Evolutionary conservation across 2,797 vertebrate species (phyloP), one percentile per base, ranked within the genome.

Genomic region (Alauda arvensis): DNA sequence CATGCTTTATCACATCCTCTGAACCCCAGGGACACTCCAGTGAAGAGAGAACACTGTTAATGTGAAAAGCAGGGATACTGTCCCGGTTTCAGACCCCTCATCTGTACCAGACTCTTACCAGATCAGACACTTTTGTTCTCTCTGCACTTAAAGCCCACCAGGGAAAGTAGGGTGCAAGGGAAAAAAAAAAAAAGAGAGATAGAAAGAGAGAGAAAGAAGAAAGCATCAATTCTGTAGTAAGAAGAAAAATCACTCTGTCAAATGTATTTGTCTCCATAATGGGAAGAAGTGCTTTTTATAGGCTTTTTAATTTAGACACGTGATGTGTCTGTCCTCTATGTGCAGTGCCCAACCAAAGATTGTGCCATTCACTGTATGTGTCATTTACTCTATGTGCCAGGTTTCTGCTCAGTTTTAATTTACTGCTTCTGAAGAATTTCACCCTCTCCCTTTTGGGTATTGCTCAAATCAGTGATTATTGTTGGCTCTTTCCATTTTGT

Each of bases 251-350:
- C 26, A 39, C 33, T 83, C 77, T 71, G 87, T 85, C 67, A 70
- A 86, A 84, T 82, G 51, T 83, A 81, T 92, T 93, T 85, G 62
- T 86, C 59, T 94, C 81, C 71, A 68, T 90, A 88, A 92, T 1
- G 45, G 92, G 92, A 92, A 90, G 65, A 91, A 93, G 65, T 86
- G 83, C 88, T 92, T 94, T 93, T 95, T 88, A 93, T 79, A 88
- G 93, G 46, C 60, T 83, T 89, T 91, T 91, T 89, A 91, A 91
- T 94, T 90, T 77, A 85, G 87, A 89, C 62, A 78, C 60, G 57
- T 61, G 89, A 93, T 89, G 78, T 79, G 61, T 70, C 68, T 76
- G 63, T 83, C 77, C 74, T 91, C 70, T 92, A 9, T 31, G 48
- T 4, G 63, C 67, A 78, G 39, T 83, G 89, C 71, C 87, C 80